Conservation (phyloP, 2,888 invertebrate genomes). For the Acrobasis consociella region DNA sequence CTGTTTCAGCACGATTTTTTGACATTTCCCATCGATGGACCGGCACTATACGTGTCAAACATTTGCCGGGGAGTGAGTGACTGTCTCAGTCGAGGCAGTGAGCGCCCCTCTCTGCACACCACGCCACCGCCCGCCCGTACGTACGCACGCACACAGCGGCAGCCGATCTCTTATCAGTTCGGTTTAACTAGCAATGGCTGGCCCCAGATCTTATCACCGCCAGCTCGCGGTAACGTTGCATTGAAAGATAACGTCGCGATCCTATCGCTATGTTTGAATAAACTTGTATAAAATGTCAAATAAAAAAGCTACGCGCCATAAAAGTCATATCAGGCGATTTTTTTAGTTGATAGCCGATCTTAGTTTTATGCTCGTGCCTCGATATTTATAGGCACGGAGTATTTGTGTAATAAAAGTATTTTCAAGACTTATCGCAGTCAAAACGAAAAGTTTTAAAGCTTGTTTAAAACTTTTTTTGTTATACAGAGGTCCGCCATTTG, state of each 20-base stretch:
- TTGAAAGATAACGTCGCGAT: conserved; percentile 82
- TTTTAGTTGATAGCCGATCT: conserved; percentile 55
- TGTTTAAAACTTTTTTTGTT: no score
- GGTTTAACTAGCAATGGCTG: conserved; percentile 82
- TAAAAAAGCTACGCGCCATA: conserved; percentile 77
- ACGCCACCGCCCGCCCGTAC: conserved; percentile 35
- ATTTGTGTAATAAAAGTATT: neutral
- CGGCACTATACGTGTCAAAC: conserved; percentile 59
- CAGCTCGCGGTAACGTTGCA: conserved; percentile 82
- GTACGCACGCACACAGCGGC: conserved; percentile 57
- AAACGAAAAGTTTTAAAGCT: no score
- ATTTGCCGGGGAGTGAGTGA: conserved; percentile 80
- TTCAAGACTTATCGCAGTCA: neutral
- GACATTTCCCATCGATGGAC: conserved; percentile 38
- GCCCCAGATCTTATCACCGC: conserved; percentile 77
- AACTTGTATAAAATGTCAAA: conserved; percentile 83
- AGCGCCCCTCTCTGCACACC: conserved; percentile 65
- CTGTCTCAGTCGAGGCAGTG: conserved; percentile 60
- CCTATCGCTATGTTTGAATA: conserved; percentile 80
- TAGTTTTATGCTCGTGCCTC: conserved; percentile 41
- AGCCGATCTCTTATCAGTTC: conserved; percentile 75
- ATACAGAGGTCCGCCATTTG: no score
- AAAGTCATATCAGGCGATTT: conserved; percentile 70
- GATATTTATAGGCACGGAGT: conserved; percentile 9
- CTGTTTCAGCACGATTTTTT: conserved; percentile 38